phyloP scores from a whole-genome alignment of 2,797 vertebrate species.

The Anguilla pacifica region DNA sequence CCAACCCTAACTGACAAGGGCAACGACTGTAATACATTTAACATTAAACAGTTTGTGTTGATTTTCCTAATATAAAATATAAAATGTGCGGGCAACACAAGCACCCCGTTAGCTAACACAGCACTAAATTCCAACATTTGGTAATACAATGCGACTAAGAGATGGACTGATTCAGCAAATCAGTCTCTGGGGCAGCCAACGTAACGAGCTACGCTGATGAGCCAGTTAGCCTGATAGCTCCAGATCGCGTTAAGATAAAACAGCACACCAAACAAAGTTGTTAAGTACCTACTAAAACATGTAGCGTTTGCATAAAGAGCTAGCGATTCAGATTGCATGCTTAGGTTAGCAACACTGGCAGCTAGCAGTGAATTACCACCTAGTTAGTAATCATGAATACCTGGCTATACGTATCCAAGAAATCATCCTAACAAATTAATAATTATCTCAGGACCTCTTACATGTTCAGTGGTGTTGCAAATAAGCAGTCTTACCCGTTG shows the following conservation, averaged over 20 bases:
- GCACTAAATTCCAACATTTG: neutral
- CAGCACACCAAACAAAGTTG: neutral
- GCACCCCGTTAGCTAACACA: neutral
- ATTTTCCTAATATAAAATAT: neutral
- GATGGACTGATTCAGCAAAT: neutral
- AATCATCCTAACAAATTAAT: neutral
- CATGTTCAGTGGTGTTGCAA: neutral
- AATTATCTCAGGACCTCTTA: neutral
- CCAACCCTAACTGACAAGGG: neutral
- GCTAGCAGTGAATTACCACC: neutral
- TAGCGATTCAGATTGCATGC: neutral
- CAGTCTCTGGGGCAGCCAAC: neutral
- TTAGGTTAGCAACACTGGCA: neutral
- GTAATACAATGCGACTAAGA: neutral
- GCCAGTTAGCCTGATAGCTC: neutral
- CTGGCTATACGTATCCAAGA: neutral
- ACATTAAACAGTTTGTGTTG: neutral
- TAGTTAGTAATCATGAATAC: neutral
- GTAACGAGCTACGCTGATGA: neutral
- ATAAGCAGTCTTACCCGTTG: conserved; percentile 8
- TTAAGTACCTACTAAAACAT: neutral
- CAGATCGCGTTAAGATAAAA: neutral
- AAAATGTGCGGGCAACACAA: neutral
- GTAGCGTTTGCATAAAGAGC: neutral
- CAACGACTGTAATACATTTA: neutral